These are phyloP conservation scores for Ferdinandea cuprea DNA, from an alignment of 2,888 invertebrate species.

Conservation along the genomic window DNA sequence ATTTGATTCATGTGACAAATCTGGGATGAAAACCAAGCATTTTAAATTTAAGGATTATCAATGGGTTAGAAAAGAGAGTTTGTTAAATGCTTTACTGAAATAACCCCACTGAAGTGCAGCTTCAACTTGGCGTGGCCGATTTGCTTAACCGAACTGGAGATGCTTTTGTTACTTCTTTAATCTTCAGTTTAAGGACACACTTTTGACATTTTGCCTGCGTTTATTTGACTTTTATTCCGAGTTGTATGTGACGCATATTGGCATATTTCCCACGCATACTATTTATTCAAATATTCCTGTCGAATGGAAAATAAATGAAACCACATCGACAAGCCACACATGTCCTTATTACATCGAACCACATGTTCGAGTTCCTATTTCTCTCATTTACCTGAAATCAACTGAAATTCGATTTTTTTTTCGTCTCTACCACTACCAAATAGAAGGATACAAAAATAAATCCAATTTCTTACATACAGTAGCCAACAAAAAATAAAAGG, in stretches of 20 bases:
- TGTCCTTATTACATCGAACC: slow-evolving; percentile 36
- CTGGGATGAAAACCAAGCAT: too few relatives aligned
- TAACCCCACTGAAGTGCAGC: too few relatives aligned
- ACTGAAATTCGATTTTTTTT: slow-evolving; percentile 52
- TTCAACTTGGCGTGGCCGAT: too few relatives aligned
- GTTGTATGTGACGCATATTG: slow-evolving; percentile 48
- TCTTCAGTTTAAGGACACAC: not conserved
- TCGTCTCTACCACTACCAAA: slow-evolving; percentile 4
- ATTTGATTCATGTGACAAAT: too few relatives aligned
- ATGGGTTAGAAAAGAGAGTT: too few relatives aligned
- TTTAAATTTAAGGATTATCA: too few relatives aligned
- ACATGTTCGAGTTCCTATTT: slow-evolving; percentile 39
- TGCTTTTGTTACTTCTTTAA: too few relatives aligned
- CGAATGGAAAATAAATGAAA: slow-evolving; percentile 30
- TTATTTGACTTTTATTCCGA: slow-evolving; percentile 34
- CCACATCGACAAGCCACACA: slow-evolving; percentile 47
- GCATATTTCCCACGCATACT: slow-evolving; percentile 56
- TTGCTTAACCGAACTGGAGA: too few relatives aligned
- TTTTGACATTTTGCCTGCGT: slow-evolving; percentile 56
- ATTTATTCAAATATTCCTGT: slow-evolving; percentile 68
- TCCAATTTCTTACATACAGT: slow-evolving; percentile 54
- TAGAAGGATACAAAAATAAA: slow-evolving; percentile 56
- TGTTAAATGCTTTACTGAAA: too few relatives aligned
- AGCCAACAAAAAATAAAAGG: slow-evolving; percentile 41
- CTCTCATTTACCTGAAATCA: slow-evolving; percentile 63